These are phyloP conservation scores for Heliopora coerulea DNA, from an alignment of 92 coral and sea anemone genomes.

Conservation along the genomic window DNA sequence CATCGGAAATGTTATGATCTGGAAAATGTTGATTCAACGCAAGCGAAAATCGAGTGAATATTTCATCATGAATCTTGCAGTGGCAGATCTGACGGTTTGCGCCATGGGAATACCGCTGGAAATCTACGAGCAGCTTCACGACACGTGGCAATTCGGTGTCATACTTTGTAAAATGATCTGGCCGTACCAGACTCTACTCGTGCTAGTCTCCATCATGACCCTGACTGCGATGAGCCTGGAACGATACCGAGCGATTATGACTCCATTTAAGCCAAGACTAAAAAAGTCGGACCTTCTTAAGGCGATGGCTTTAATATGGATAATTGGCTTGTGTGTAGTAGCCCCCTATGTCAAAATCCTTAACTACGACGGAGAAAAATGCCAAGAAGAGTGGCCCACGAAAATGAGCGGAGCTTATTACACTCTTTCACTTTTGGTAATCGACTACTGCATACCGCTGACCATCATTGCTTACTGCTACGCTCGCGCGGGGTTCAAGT, in stretches of 20 bases:
- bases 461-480: constrained; percentile 65
- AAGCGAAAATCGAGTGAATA: constrained; percentile 79
- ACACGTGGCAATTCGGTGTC: constrained; percentile 72
- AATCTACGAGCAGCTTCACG: constrained; percentile 65
- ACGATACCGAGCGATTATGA: constrained; percentile 77
- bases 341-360: constrained; percentile 72
- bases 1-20: constrained; percentile 66
- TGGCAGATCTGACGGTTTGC: constrained; percentile 65
- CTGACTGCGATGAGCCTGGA: constrained; percentile 88
- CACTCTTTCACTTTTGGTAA: constrained; percentile 68
- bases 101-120: constrained; percentile 81
- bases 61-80: constrained; percentile 84
- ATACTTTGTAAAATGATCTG: constrained; percentile 79
- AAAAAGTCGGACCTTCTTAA: constrained; percentile 56
- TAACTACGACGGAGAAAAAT: constrained; percentile 47
- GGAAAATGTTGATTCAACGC: constrained; percentile 62
- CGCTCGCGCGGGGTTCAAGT: constrained; percentile 61
- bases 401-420: constrained; percentile 43
- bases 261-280: constrained; percentile 74
- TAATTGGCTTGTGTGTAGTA: constrained; percentile 65
- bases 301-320: constrained; percentile 64
- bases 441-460: constrained; percentile 69
- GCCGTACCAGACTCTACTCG: constrained; percentile 79
- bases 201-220: constrained; percentile 80
- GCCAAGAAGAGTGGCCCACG: constrained; percentile 70